Evolutionary conservation across 1,140 invertebrate species (phyloP).

Genomic region (Steinernema khuongi): DNA sequence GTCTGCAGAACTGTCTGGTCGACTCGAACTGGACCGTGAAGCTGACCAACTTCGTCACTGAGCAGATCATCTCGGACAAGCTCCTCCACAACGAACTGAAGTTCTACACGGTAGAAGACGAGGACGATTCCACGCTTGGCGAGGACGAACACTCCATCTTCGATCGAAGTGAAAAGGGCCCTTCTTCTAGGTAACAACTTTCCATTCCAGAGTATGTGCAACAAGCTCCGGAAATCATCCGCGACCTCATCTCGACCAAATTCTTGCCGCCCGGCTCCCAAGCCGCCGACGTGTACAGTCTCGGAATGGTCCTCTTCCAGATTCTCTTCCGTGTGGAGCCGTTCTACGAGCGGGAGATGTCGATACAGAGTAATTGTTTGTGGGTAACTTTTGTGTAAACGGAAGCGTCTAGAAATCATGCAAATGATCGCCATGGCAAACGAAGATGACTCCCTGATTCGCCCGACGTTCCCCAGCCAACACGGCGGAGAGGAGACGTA

Average conservation of each 20-base stretch:
- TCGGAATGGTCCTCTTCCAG: slow-evolving; percentile 56
- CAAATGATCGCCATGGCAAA: slow-evolving; percentile 54
- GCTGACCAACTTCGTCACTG: slow-evolving; percentile 56
- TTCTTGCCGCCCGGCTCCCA: slow-evolving; percentile 48
- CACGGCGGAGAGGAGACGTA: slow-evolving; percentile 44
- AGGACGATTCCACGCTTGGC: neutral
- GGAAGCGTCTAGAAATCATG: slow-evolving; percentile 48
- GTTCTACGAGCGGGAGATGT: slow-evolving; percentile 52
- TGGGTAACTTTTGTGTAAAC: neutral
- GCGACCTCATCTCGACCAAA: slow-evolving; percentile 54
- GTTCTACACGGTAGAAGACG: slow-evolving; percentile 22
- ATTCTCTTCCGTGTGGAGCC: slow-evolving; percentile 57
- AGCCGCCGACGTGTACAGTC: slow-evolving; percentile 49
- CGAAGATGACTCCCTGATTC: slow-evolving; percentile 55
- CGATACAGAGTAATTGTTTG: slow-evolving; percentile 37
- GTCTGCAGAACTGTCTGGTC: slow-evolving; percentile 57
- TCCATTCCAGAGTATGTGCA: slow-evolving; percentile 49
- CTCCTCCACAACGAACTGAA: slow-evolving; percentile 52
- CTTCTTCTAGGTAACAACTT: slow-evolving; percentile 21
- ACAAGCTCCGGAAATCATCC: slow-evolving; percentile 56
- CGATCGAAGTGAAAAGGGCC: slow-evolving; percentile 10
- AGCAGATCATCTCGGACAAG: slow-evolving; percentile 53
- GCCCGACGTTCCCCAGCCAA: slow-evolving; percentile 52
- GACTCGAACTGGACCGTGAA: slow-evolving; percentile 58
- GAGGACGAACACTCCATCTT: neutral